These are phyloP conservation scores for Lasiurus cinereus DNA, from an alignment of 2,113 vertebrate species.

Conservation along the genomic window DNA sequence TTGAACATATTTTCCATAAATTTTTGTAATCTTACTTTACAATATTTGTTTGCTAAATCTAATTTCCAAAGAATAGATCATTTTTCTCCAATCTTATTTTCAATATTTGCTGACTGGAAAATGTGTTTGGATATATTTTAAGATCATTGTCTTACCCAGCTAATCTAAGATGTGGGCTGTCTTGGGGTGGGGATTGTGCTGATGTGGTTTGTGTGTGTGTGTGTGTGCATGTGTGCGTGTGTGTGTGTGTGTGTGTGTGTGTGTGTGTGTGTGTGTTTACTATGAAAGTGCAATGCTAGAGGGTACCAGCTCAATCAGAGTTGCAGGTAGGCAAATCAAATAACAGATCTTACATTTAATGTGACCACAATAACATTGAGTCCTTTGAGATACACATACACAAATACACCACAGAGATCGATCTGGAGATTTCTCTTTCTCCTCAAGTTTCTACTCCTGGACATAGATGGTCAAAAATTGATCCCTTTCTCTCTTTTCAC, in stretches of 20 bases:
- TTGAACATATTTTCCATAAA: neutral
- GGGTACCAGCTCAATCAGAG: neutral
- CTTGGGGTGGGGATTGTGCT: neutral
- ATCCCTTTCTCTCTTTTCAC: neutral
- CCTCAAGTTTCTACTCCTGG: neutral
- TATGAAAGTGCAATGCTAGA: neutral
- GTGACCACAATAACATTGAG: neutral
- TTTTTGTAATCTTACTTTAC: conserved; percentile 5
- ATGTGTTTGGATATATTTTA: neutral
- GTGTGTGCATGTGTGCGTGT: too few relatives aligned
- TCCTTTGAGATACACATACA: neutral
- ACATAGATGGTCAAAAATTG: neutral
- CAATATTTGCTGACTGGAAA: neutral
- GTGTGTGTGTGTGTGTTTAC: neutral
- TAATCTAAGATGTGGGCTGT: neutral
- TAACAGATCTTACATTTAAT: neutral
- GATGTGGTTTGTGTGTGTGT: neutral
- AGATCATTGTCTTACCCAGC: neutral
- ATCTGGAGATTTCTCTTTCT: neutral
- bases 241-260: too few relatives aligned
- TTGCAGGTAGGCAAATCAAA: neutral
- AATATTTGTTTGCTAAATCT: neutral
- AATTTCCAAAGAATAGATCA: neutral
- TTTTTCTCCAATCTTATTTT: neutral
- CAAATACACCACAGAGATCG: neutral